Conservation (phyloP, 2,888 invertebrate species). For the Pollenia labialis region DNA sequence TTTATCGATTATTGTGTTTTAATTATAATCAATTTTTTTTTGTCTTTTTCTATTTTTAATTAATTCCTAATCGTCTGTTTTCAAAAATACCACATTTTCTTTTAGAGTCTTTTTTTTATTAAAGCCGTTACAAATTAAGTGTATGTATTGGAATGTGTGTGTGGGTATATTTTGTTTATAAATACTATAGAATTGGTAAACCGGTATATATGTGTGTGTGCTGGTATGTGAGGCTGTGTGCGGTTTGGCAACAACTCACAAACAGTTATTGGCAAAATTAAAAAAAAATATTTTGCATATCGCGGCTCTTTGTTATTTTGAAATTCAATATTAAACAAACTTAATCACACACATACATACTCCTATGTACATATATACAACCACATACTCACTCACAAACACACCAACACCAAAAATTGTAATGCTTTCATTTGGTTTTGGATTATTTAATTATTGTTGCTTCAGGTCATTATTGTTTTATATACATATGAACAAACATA, state of each 20-base stretch:
- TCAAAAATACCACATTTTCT: slow-evolving; percentile 45
- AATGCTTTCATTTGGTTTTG: slow-evolving; percentile 49
- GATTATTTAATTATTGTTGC: slow-evolving; percentile 65
- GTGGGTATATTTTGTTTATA: neutral
- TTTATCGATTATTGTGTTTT: slow-evolving; percentile 49
- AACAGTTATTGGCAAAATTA: slow-evolving; percentile 63
- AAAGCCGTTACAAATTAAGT: slow-evolving; percentile 59
- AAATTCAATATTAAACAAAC: slow-evolving; percentile 51
- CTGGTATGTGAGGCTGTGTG: slow-evolving; percentile 18
- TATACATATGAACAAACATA: neutral
- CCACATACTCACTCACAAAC: neutral
- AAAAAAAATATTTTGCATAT: slow-evolving; percentile 27
- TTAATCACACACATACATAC: neutral
- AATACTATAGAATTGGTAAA: neutral
- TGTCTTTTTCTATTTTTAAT: slow-evolving; percentile 43
- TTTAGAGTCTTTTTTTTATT: slow-evolving; percentile 13
- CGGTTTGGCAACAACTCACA: slow-evolving; percentile 68
- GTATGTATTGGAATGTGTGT: slow-evolving; percentile 44
- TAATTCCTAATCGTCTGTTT: slow-evolving; percentile 33
- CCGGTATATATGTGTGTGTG: neutral
- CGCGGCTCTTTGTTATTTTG: slow-evolving; percentile 51
- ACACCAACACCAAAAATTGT: neutral
- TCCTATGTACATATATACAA: neutral
- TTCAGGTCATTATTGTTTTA: slow-evolving; percentile 22
- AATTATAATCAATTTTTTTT: slow-evolving; percentile 41